A percentile compares a stretch with the other conserved stretches of the same genome.
Evolutionary conservation across 1,140 invertebrate species (phyloP).

Genomic region (Gonatopus flavifemur): DNA sequence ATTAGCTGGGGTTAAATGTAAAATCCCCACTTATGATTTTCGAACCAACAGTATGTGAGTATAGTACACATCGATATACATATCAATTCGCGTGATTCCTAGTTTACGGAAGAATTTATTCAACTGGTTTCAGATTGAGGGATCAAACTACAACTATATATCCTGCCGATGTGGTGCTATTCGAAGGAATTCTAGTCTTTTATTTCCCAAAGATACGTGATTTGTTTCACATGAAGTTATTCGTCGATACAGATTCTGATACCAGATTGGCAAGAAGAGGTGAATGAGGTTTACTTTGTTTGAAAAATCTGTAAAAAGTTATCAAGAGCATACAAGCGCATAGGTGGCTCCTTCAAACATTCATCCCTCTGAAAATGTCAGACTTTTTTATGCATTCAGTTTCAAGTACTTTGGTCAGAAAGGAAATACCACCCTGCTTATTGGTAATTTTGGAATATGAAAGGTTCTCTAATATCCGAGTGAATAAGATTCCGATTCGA

Average conservation of each 20-base stretch:
- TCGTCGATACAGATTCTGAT: constrained; percentile 98
- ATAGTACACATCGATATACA: constrained; percentile 12
- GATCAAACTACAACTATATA: constrained; percentile 81
- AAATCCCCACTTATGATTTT: constrained; percentile 91
- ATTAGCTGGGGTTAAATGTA: constrained; percentile 78
- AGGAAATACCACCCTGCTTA: too few species aligned
- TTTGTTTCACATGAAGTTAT: constrained; percentile 98
- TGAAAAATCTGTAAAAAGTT: not conserved
- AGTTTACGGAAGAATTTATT: not conserved
- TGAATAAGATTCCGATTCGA: too few species aligned
- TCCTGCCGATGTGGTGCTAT: constrained; percentile 96
- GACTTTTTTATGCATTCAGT: too few species aligned
- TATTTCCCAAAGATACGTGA: constrained; percentile 94
- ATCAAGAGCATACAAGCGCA: too few species aligned
- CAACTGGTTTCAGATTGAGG: constrained; percentile 61
- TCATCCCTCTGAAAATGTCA: too few species aligned
- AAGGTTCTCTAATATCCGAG: too few species aligned
- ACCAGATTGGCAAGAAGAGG: constrained; percentile 92
- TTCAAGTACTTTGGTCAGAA: too few species aligned
- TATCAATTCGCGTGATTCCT: not conserved
- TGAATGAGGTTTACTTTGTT: constrained; percentile 48
- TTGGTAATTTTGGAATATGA: too few species aligned
- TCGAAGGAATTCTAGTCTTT: constrained; percentile 98
- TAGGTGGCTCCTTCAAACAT: too few species aligned
- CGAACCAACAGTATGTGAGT: constrained; percentile 79